phyloP scores from a whole-genome alignment of 2,888 invertebrate species.

The Eupithecia pulchellata region DNA sequence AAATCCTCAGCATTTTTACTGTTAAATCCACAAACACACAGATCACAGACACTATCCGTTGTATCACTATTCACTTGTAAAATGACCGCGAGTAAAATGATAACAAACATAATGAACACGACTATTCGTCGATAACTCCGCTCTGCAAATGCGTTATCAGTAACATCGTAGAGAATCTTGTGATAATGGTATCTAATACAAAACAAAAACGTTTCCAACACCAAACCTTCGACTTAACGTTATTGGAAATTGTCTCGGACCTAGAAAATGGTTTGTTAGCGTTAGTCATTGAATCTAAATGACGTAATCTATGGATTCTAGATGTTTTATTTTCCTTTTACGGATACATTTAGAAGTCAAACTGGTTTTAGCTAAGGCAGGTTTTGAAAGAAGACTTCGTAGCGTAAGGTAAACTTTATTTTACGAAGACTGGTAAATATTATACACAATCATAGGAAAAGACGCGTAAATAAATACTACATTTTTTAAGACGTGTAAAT shows the following conservation, averaged over 20 bases:
- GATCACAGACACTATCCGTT: conserved; percentile 62
- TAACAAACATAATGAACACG: conserved; percentile 49
- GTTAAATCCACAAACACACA: conserved; percentile 60
- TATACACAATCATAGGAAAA: too few species aligned
- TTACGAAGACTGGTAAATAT: background rate
- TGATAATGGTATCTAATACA: conserved; percentile 62
- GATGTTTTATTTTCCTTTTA: conserved; percentile 25
- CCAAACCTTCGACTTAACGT: background rate
- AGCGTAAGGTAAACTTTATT: background rate
- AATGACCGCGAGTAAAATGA: conserved; percentile 49
- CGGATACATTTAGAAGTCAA: conserved; percentile 14
- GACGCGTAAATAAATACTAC: too few species aligned
- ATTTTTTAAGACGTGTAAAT: too few species aligned
- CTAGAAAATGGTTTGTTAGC: conserved; percentile 7
- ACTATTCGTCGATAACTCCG: conserved; percentile 29
- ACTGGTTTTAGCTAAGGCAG: background rate
- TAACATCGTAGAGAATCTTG: conserved; percentile 49
- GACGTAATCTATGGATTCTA: conserved; percentile 28
- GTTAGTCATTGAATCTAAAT: conserved; percentile 24
- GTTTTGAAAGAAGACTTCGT: background rate
- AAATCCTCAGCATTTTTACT: conserved; percentile 56
- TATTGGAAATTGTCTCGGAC: background rate
- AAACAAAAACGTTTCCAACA: conserved; percentile 6
- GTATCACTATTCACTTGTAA: conserved; percentile 52
- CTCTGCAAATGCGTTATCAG: conserved; percentile 45